Evolutionary conservation across 1,140 invertebrate genomes (phyloP), one percentile per base, ranked within the genome.

Genomic region (Pseudomyrmex concolor): DNA sequence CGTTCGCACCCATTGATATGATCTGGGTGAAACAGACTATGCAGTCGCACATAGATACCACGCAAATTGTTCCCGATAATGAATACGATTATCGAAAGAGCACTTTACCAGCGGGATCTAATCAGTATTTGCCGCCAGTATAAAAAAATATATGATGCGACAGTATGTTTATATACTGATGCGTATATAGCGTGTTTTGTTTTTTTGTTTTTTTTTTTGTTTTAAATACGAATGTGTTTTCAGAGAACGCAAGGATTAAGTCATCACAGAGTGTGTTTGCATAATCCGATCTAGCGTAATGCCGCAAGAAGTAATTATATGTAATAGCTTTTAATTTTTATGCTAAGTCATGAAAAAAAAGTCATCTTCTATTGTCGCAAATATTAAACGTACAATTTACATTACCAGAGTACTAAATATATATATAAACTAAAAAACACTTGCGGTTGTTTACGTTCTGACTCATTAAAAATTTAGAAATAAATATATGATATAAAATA

Each of bases 71-170:
- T 13, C 10, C 22, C 13, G 9, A 76, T 4, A 77, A 87, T 8
- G 68, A 84, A 4, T 92, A 91, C 34, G 90, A 93, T 57, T 93
- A 92, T 55, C 90, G 92, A n/a, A 89, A 92, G 10, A 93, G 93
- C 45, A 89, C 90, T 66, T 78, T 92, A 34, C 84, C 89, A 5
- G 67, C 91, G 0, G 86, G 88, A 34, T 34, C 34, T 34, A 93
- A 94, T 87, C 89, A 93, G 51, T 94, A 94, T 76, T 86, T 94
- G 89, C 94, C 94, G 82, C 93, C 92, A 54, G 67, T 87, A 55
- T 92, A 89, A 90, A 84, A 81, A 81, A 84, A 1, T 19, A 57
- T 34, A 50, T 59, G 2, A 10, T 43, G 17, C 50, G 19, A 74
- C 19, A 17, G 34, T 57, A 12, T 55, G 17, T 12, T 66, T 70